Percentiles rank a stretch among this genome's conserved stretches.
These are phyloP conservation scores for Lamellibrachia luymesi DNA, from an alignment of 1,140 invertebrate species.

Conservation along the genomic window DNA sequence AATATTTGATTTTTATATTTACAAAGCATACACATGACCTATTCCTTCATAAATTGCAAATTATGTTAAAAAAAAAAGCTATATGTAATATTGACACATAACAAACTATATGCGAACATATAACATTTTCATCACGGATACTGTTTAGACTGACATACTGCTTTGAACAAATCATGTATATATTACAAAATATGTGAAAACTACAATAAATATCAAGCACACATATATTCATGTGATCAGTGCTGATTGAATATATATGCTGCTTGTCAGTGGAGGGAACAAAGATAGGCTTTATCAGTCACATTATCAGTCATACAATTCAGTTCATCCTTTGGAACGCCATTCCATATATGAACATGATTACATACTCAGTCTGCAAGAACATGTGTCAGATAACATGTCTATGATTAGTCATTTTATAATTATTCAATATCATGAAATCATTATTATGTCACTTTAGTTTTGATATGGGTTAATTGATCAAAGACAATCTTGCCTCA, in stretches of 20 bases:
- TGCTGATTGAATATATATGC: not conserved
- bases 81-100: not conserved
- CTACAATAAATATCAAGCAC: too few relatives aligned
- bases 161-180: too few relatives aligned
- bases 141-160: too few relatives aligned
- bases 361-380: not conserved
- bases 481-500: not conserved
- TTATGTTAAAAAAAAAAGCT: not conserved
- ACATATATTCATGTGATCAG: not conserved
- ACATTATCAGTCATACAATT: too few relatives aligned
- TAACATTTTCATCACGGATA: too few relatives aligned
- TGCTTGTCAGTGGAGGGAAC: not conserved
- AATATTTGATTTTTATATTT: too few relatives aligned
- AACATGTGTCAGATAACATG: too few relatives aligned
- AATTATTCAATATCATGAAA: not conserved
- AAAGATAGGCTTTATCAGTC: not conserved
- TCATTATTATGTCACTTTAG: not conserved
- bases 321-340: too few relatives aligned
- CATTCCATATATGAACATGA: not conserved
- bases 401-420: not conserved
- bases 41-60: too few relatives aligned
- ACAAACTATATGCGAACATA: not conserved
- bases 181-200: too few relatives aligned
- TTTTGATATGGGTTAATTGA: not conserved
- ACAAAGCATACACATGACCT: too few relatives aligned